Evolutionary conservation across 2,797 vertebrate genomes (phyloP), one percentile per base, ranked within the genome.

Genomic region (Crypturellus tataupa): DNA sequence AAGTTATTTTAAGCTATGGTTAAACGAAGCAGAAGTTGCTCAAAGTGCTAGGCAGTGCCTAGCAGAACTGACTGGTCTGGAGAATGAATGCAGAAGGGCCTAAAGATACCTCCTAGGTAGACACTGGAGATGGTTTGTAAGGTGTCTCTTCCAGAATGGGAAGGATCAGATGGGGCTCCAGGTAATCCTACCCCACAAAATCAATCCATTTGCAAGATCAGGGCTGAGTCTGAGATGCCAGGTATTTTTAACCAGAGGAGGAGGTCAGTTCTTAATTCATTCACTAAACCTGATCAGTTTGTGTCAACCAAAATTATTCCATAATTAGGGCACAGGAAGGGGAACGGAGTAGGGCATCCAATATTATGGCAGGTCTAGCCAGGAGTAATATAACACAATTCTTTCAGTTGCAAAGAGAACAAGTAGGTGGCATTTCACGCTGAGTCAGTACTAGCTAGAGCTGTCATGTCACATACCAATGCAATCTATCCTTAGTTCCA

Each of bases 121-220:
- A 53, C 92, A 95, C 93, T 90, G 85, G 93, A 60, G 92, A 93
- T 95, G 23, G 92, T 92, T 95, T 93, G 25, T 86, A 81, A 93
- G n/a, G 71, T 94, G 91, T 85, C 83, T 90, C 11, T 64, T 67
- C 17, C 69, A 93, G 68, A 93, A 78, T 56, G 62, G 59, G 76
- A 89, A 35, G 44, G 71, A 51, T 91, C 55, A 85, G 46, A 1
- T 79, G 82, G 87, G 39, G 46, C 75, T 94, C 35, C 56, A 88
- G 81, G 39, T 80, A 63, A 37, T 90, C 56, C 71, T 87, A 40
- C 80, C 72, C 64, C 40, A 56, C 13, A 3, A 85, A 90, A 77
- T 77, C 70, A 75, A 64, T 80, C 71, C 64, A 82, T 68, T 12
- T 75, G 67, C 3, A 31, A 70, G 76, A 90, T 85, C 62, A 68